These are phyloP conservation scores for Hippasteria phrygiana DNA, from an alignment of 53 echinoderm and acorn worm species.

Conservation along the genomic window DNA sequence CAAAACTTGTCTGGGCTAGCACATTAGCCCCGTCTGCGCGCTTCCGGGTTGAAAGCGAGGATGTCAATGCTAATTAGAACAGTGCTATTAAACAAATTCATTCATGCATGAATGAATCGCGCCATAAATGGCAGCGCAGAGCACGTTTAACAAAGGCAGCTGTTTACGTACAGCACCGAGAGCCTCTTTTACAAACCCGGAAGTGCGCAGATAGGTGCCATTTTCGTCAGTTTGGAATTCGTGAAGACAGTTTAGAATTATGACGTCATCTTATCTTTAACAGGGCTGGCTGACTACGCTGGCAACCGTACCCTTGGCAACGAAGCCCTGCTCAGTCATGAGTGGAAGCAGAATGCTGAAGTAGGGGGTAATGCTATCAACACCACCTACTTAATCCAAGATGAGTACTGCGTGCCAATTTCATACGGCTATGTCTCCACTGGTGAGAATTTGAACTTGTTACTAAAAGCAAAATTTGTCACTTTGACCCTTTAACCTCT, in stretches of 20 bases:
- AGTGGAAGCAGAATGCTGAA: neutral
- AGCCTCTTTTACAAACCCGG: too few species aligned
- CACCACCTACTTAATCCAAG: neutral
- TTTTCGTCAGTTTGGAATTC: neutral
- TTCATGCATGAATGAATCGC: too few species aligned
- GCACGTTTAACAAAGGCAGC: too few species aligned
- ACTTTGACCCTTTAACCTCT: neutral
- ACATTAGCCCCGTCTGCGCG: too few species aligned
- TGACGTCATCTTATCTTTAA: neutral
- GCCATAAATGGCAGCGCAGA: too few species aligned
- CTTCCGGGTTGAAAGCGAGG: too few species aligned
- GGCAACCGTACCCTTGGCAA: conserved; percentile 10
- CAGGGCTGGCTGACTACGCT: neutral
- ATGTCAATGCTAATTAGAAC: too few species aligned
- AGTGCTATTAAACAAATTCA: too few species aligned
- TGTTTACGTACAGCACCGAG: too few species aligned
- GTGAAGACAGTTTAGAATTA: neutral
- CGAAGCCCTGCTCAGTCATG: neutral
- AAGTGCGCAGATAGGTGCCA: neutral
- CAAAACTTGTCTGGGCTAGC: too few species aligned
- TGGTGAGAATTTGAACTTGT: neutral
- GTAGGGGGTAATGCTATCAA: neutral
- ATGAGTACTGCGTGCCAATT: neutral
- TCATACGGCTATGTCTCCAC: neutral
- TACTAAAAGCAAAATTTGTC: neutral